A percentile compares a stretch with the other conserved stretches of the same genome.
Evolutionary conservation across 2,888 invertebrate genomes (phyloP).

Genomic region (Aelia acuminata): DNA sequence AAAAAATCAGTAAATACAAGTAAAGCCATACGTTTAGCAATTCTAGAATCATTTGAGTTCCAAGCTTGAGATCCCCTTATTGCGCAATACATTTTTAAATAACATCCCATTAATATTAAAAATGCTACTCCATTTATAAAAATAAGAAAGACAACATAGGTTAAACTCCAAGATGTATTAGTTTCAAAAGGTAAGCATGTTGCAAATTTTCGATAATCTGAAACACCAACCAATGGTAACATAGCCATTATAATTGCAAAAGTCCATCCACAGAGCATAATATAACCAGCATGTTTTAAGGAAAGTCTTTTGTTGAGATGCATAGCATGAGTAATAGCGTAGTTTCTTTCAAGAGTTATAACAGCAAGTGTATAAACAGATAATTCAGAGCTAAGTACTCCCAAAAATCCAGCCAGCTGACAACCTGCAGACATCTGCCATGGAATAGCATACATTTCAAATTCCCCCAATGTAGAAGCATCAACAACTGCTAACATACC

Average conservation of each 20-base stretch:
- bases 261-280: slow-evolving; percentile 94
- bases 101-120: slow-evolving; percentile 94
- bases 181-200: slow-evolving; percentile 97
- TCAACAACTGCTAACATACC: slow-evolving; percentile 96
- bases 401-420: slow-evolving; percentile 93
- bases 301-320: slow-evolving; percentile 93
- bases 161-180: slow-evolving; percentile 81
- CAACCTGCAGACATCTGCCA: slow-evolving; percentile 98
- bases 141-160: slow-evolving; percentile 92
- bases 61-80: slow-evolving; percentile 96
- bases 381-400: slow-evolving; percentile 92
- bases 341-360: slow-evolving; percentile 95
- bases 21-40: slow-evolving; percentile 96
- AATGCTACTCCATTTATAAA: slow-evolving; percentile 94
- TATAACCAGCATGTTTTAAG: slow-evolving; percentile 89
- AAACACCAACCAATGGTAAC: slow-evolving; percentile 90
- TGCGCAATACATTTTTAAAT: slow-evolving; percentile 97
- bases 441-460: slow-evolving; percentile 94
- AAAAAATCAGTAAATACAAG: slow-evolving; percentile 97
- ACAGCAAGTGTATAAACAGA: slow-evolving; percentile 96
- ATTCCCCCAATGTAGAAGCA: slow-evolving; percentile 94
- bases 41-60: slow-evolving; percentile 97
- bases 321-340: slow-evolving; percentile 98
- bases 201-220: slow-evolving; percentile 96
- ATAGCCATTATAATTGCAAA: slow-evolving; percentile 90